phyloP scores from a whole-genome alignment of 2,113 vertebrate genomes.

The Lutjanus erythropterus region DNA sequence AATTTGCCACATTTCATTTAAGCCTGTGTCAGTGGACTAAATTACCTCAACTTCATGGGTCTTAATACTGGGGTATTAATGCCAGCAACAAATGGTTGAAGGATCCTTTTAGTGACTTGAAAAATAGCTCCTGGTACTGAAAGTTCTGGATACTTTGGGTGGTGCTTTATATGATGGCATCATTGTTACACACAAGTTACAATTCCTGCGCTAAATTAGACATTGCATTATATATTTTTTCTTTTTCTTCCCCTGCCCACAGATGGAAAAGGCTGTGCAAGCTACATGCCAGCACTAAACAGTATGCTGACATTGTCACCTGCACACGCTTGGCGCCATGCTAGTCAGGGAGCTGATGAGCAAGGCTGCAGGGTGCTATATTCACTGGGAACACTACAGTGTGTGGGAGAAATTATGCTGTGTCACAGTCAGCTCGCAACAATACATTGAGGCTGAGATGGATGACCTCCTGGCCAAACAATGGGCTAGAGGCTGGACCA shows the following conservation, averaged over 20 bases:
- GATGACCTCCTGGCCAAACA: slow-evolving; percentile 66
- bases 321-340: neutral
- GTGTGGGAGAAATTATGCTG: slow-evolving; percentile 42
- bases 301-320: neutral
- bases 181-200: neutral
- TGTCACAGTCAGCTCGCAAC: slow-evolving; percentile 45
- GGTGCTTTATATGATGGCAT: neutral
- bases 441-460: slow-evolving; percentile 38
- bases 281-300: neutral
- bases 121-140: too few relatives aligned
- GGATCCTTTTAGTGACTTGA: too few relatives aligned
- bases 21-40: too few relatives aligned
- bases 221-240: too few relatives aligned
- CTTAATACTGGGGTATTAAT: too few relatives aligned
- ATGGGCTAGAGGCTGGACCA: slow-evolving; percentile 34
- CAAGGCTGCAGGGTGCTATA: slow-evolving; percentile 8
- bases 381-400: neutral
- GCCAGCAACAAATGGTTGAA: too few relatives aligned
- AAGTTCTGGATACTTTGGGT: too few relatives aligned
- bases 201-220: neutral
- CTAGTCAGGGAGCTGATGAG: slow-evolving; percentile 18
- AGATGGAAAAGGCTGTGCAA: neutral
- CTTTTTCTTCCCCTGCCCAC: neutral
- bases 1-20: too few relatives aligned
- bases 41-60: too few relatives aligned